Conservation (phyloP, 2,888 invertebrate genomes). For the Pemphredon lugubris region DNA sequence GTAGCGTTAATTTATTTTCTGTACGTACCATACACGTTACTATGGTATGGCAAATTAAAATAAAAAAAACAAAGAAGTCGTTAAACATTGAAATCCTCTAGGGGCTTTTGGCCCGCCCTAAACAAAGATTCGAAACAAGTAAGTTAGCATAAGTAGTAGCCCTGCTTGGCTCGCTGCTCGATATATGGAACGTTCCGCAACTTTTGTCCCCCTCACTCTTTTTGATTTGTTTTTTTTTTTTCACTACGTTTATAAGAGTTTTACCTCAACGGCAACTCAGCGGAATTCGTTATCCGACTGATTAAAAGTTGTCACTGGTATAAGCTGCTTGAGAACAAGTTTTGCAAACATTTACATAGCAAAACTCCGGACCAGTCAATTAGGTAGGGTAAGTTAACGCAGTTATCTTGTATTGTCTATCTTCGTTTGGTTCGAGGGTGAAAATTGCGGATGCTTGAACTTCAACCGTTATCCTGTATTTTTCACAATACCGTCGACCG, state of each 20-base stretch:
- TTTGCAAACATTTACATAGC: conserved; percentile 62
- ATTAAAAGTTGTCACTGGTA: conserved; percentile 62
- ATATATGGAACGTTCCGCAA: conserved; percentile 34
- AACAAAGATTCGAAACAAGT: no score
- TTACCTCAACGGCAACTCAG: conserved; percentile 33
- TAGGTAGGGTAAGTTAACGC: conserved; percentile 48
- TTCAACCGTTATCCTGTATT: conserved; percentile 3
- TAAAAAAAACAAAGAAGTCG: no score
- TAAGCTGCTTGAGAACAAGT: conserved; percentile 59
- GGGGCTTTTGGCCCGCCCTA: no score
- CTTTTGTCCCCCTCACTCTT: conserved; percentile 33
- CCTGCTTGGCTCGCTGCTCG: conserved; percentile 22
- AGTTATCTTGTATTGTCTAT: conserved; percentile 29
- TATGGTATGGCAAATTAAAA: no score
- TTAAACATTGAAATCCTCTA: no score
- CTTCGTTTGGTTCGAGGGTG: conserved; percentile 9
- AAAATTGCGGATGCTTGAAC: conserved; percentile 16
- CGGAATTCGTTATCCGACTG: conserved; percentile 59
- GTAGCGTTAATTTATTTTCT: no score
- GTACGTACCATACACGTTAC: no score
- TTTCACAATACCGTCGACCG: neutral
- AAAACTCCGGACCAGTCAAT: conserved; percentile 55
- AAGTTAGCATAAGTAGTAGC: no score
- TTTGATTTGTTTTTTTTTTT: no score
- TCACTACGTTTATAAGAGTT: conserved; percentile 47